Evolutionary conservation across 2,888 invertebrate species (phyloP).

Genomic region (Drosophila putrida): DNA sequence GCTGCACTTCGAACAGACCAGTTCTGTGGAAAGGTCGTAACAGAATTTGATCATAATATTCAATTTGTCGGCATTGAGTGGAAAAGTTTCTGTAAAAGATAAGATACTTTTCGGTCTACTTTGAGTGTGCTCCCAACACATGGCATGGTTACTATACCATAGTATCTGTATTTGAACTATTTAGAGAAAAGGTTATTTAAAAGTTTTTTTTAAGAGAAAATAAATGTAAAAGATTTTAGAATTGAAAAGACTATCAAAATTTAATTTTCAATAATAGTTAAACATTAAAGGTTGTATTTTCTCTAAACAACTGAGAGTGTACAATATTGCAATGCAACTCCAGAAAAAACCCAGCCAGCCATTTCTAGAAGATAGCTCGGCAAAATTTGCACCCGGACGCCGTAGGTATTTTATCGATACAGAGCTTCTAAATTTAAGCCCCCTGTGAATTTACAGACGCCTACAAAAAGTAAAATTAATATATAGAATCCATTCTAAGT

Average conservation of each 20-base stretch:
- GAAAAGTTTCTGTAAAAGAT: constrained; percentile 41
- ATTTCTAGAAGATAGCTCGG: no score
- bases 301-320: background rate
- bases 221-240: no score
- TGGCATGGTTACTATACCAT: background rate
- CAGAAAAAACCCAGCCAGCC: no score
- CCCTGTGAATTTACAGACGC: no score
- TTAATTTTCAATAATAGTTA: background rate
- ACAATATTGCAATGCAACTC: no score
- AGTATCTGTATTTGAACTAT: background rate
- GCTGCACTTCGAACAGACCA: constrained; percentile 56
- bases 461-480: no score
- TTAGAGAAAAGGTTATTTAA: background rate
- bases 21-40: constrained; percentile 62
- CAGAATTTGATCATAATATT: constrained; percentile 12
- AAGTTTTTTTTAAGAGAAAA: no score
- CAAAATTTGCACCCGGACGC: no score
- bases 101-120: constrained; percentile 24
- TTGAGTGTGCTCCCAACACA: constrained; percentile 17
- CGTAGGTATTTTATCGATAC: no score
- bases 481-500: no score
- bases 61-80: constrained; percentile 16
- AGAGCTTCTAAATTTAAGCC: no score
- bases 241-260: no score
- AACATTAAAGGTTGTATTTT: background rate